These are phyloP conservation scores for Gonocerus acuteangulatus DNA, from an alignment of 2,888 invertebrate species.

Conservation along the genomic window DNA sequence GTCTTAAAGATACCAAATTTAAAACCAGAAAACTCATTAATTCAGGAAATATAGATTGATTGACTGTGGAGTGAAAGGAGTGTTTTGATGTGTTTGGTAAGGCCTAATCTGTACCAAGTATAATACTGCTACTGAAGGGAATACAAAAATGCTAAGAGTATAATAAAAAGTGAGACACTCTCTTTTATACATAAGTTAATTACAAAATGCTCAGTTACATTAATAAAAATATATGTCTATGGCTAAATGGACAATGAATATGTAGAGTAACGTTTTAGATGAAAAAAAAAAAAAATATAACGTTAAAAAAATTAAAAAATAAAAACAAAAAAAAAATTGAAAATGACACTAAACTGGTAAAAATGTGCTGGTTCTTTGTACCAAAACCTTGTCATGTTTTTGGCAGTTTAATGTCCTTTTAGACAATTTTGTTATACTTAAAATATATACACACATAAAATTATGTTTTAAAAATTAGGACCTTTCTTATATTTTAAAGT, in stretches of 20 bases:
- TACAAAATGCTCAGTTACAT: slow-evolving; percentile 28
- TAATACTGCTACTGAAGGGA: slow-evolving; percentile 4
- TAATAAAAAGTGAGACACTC: slow-evolving; percentile 14
- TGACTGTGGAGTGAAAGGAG: background rate
- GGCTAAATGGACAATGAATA: slow-evolving; percentile 26
- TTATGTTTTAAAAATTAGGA: no score
- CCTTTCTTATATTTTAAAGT: no score
- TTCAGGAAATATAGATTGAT: no score
- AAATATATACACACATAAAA: no score
- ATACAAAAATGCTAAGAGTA: background rate
- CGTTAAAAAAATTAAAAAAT: background rate
- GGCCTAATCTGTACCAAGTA: slow-evolving; percentile 25
- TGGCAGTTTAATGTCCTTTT: slow-evolving; percentile 14
- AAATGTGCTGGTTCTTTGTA: slow-evolving; percentile 23
- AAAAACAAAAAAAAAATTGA: slow-evolving; percentile 13
- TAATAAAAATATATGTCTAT: slow-evolving; percentile 25
- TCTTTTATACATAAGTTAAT: slow-evolving; percentile 27
- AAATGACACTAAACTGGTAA: slow-evolving; percentile 12
- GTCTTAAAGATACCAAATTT: no score
- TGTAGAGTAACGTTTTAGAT: slow-evolving; percentile 26
- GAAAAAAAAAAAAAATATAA: slow-evolving; percentile 22
- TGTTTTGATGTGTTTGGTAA: slow-evolving; percentile 15
- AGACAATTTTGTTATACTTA: no score
- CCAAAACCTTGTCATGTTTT: slow-evolving; percentile 29
- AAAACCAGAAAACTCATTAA: no score